Evolutionary conservation across 2,888 invertebrate genomes (phyloP).

Genomic region (Oithona nana): DNA sequence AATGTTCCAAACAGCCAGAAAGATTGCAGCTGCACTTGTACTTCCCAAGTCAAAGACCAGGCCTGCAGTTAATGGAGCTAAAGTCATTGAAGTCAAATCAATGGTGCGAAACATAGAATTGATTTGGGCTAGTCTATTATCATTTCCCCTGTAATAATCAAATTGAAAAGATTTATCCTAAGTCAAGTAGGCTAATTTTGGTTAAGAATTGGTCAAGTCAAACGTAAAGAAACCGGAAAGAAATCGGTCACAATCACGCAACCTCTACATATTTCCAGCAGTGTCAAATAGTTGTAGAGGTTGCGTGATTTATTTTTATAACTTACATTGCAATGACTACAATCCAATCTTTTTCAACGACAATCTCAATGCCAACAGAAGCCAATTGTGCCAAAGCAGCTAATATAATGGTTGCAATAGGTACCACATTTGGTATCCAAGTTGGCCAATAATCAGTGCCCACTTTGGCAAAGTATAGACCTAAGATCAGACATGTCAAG

Average conservation of each 20-base stretch:
- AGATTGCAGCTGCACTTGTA: background rate
- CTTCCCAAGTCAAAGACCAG: background rate
- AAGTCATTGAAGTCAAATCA: slow-evolving; percentile 30
- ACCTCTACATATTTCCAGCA: no score
- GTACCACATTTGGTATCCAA: slow-evolving; percentile 20
- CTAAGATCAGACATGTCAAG: background rate
- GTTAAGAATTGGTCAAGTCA: no score
- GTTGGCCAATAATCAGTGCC: background rate
- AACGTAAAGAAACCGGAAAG: no score
- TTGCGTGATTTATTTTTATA: no score
- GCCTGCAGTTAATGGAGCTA: slow-evolving; percentile 28
- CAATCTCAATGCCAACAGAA: slow-evolving; percentile 27
- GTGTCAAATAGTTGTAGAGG: no score
- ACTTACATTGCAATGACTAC: slow-evolving; percentile 30
- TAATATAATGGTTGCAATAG: slow-evolving; percentile 26
- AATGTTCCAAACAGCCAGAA: background rate
- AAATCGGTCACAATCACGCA: no score
- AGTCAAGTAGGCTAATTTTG: no score
- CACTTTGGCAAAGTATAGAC: background rate
- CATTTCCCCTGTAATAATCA: no score
- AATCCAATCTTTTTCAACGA: slow-evolving; percentile 33
- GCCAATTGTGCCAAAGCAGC: slow-evolving; percentile 29
- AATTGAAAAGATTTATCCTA: no score
- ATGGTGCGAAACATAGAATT: slow-evolving; percentile 33
- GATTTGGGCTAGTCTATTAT: slow-evolving; percentile 28